Evolutionary conservation across 2,888 invertebrate species (phyloP).

Genomic region (Drosophila silvestris): DNA sequence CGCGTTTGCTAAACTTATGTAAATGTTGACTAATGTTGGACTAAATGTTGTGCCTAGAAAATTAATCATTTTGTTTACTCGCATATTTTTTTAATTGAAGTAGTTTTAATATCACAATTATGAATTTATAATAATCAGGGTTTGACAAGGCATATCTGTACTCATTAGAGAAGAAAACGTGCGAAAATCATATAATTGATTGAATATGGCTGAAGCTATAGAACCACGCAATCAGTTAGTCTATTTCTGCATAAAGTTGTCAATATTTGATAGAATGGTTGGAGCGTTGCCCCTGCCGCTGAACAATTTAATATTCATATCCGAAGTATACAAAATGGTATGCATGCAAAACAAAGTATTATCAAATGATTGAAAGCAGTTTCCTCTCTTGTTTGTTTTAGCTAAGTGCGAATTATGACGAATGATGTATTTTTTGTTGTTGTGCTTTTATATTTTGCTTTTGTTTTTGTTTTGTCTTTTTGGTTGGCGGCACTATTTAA

Average conservation of each 20-base stretch:
- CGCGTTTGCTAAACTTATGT: slow-evolving; percentile 38
- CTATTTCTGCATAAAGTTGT: slow-evolving; percentile 52
- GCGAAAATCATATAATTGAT: slow-evolving; percentile 59
- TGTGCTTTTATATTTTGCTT: neutral
- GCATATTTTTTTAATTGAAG: neutral
- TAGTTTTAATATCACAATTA: neutral
- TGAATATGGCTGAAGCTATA: slow-evolving; percentile 21
- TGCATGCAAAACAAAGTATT: slow-evolving; percentile 74
- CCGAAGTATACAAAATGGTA: slow-evolving; percentile 18
- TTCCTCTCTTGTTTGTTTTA: slow-evolving; percentile 52
- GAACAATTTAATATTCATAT: slow-evolving; percentile 34
- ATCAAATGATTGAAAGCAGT: slow-evolving; percentile 63
- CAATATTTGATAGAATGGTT: slow-evolving; percentile 54
- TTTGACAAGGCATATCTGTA: slow-evolving; percentile 15
- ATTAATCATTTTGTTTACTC: neutral
- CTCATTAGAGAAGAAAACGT: slow-evolving; percentile 46
- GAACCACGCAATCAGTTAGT: slow-evolving; percentile 62
- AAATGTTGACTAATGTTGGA: slow-evolving; percentile 13
- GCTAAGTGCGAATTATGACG: slow-evolving; percentile 68
- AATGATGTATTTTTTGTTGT: slow-evolving; percentile 39
- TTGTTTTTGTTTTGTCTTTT: neutral
- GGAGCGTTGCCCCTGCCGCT: slow-evolving; percentile 3
- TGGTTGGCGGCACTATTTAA: slow-evolving; percentile 28
- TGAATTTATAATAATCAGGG: neutral
- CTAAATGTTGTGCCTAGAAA: slow-evolving; percentile 13